A percentile compares a stretch with the other conserved stretches of the same genome.
These are phyloP conservation scores for Urocolius indicus DNA, from an alignment of 2,113 vertebrate species.

Conservation along the genomic window DNA sequence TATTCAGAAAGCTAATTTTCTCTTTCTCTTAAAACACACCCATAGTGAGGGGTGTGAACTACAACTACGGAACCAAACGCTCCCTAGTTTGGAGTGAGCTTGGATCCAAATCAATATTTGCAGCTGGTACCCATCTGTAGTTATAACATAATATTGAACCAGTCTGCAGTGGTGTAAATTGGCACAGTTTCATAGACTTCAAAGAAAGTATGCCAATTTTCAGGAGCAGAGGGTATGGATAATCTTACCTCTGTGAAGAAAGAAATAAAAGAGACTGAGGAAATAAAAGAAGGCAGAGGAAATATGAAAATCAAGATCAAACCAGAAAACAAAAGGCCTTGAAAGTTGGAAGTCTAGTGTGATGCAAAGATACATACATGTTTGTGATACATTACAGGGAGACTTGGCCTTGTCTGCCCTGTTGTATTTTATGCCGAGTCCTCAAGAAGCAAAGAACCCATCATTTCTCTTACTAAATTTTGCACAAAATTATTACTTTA, in stretches of 20 bases:
- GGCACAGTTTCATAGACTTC: slow-evolving; percentile 8
- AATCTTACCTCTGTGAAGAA: slow-evolving; percentile 11
- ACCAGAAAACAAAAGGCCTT: neutral
- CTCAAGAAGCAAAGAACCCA: neutral
- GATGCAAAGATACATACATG: neutral
- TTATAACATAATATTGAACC: slow-evolving; percentile 16
- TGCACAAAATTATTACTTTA: neutral
- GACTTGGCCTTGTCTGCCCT: neutral
- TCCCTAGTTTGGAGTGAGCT: slow-evolving; percentile 23
- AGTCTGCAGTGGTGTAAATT: slow-evolving; percentile 31
- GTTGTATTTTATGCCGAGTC: neutral
- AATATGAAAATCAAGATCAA: slow-evolving; percentile 20
- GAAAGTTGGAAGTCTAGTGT: neutral
- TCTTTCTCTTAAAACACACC: neutral
- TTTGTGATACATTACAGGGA: neutral
- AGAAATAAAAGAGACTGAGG: neutral
- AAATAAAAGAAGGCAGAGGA: slow-evolving; percentile 28
- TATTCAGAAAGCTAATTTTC: neutral
- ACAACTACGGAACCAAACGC: neutral
- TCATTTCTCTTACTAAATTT: neutral
- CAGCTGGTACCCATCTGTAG: slow-evolving; percentile 56
- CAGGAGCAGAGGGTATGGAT: neutral
- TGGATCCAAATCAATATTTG: slow-evolving; percentile 39
- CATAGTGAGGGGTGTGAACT: neutral
- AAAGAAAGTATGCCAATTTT: neutral